Evolutionary conservation across 2,888 invertebrate genomes (phyloP), one percentile per base, ranked within the genome.

Genomic region (Uloborus plumipes): DNA sequence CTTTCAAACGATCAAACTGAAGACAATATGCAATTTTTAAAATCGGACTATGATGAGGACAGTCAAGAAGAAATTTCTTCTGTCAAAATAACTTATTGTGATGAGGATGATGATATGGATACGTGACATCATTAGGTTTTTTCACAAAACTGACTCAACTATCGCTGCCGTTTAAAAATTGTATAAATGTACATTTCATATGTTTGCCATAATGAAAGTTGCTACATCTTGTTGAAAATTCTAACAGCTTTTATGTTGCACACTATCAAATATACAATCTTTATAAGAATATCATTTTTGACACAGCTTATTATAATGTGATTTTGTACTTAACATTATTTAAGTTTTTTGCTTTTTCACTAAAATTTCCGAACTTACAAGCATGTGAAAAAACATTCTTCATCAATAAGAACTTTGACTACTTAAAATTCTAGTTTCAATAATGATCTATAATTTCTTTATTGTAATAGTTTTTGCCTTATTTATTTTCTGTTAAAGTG

Each of bases 121-220:
- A 80, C 79, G 55, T 80, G 73, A 80, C 59, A 65, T 39, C 65
- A 67, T 73, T 62, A 69, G 64, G 66, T 66, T 78, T 47, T 65
- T 22, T 39, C 16, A 39, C 47, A n/a, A 39, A 47, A 26, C 22
- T 59, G 39, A 70, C 15, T 59, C 51, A 51, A n/a, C 26, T 2
- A 39, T 31, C 49, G 22, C 59, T 64, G 62, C 62, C 62, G 62
- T 69, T 73, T 73, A 67, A 76, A 79, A 61, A 69, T 69, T 80
- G 73, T 73, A 69, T 55, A 73, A 73, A 80, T 74, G 80, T 70
- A 81, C 74, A 69, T 74, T 73, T 73, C 65, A 70, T 62, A 61
- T 65, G 31, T 69, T 67, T 81, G 67, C 74, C 74, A 81, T 70
- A 55, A 26, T 74, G 49, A 61, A 70, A 62, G 53, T 74, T 72